Base-by-base conservation (phyloP, 1,140 invertebrate species). In the Drosophila ercepeae region DNA sequence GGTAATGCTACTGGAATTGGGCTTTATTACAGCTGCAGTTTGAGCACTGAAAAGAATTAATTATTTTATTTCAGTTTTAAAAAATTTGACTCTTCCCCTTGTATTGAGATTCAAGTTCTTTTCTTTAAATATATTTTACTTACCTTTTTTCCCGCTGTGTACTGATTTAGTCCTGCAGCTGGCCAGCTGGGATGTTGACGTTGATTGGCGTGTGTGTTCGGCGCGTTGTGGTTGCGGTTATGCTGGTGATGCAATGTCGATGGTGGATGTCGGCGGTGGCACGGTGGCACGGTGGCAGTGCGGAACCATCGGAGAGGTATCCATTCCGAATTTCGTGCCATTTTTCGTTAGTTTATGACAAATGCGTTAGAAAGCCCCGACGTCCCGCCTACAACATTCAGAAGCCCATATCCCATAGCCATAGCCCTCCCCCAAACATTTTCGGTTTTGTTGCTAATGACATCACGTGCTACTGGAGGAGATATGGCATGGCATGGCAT, bases 341-440 rank as follows among this genome's bases (percentile, higher is more conserved):
- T 79, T 83, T 83, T 67, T 71, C 72, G 70, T 69, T 79, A 78
- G 76, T 81, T 86, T 84, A 88, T 84, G 81, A 84, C 81, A 84
- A 84, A 84, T 84, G 81, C 63, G 75, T 70, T 57, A 34, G 59
- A 45, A 44, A 9, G 36, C 4, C 36, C 13, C n/a, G 36, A 13
- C 5, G 60, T 32, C 71, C 52, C 55, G 45, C 52, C 16, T 49
- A 46, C 34, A 2, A 52, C 21, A 25, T n/a, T 7, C 6, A 41
- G 16, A 29, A 18, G 23, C 16, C 36, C 42, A 64, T 23, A 19
- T 34, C 23, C 27, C 29, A 32, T 32, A 18, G 5, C 23, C 8
- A 36, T 5, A 4, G 7, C 21, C 34, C 2, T 7, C 13, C 0
- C 7, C 11, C n/a, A 23, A 51, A 32, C 61, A 16, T 61, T 67